Conservation (phyloP, 2,888 invertebrate species). For the Eurois occulta region DNA sequence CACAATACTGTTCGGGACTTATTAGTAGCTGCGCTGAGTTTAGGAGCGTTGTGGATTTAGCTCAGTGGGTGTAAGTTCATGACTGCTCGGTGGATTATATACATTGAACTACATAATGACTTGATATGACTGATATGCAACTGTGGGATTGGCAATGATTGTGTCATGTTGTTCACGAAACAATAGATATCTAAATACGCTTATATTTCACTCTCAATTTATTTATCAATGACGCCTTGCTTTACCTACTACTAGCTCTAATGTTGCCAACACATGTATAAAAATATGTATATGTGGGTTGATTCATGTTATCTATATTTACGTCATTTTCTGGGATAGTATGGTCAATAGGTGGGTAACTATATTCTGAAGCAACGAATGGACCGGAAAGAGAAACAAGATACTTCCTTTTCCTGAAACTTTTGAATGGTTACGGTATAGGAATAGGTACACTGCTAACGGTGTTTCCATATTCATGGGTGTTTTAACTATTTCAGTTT, state of each 20-base stretch:
- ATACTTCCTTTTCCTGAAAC: background rate
- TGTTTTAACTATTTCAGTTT: background rate
- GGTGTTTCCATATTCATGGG: background rate
- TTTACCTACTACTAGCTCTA: conserved; percentile 11
- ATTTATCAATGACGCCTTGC: conserved; percentile 28
- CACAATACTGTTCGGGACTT: conserved; percentile 78
- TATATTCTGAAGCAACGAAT: background rate
- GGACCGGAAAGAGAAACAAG: background rate
- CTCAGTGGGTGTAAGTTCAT: conserved; percentile 71
- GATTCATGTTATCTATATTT: background rate
- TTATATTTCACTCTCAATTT: conserved; percentile 42
- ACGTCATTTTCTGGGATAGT: background rate
- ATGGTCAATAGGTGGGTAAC: background rate
- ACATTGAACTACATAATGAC: conserved; percentile 23
- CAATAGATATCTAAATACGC: conserved; percentile 23
- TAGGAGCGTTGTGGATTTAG: conserved; percentile 71
- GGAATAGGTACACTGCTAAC: background rate
- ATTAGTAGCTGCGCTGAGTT: conserved; percentile 75
- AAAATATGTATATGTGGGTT: conserved; percentile 9
- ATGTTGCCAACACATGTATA: background rate
- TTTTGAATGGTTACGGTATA: background rate
- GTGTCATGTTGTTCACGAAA: conserved; percentile 45
- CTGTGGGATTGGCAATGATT: conserved; percentile 51
- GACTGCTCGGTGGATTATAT: conserved; percentile 49
- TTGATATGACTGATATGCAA: conserved; percentile 35